These are phyloP conservation scores for Andrena flavipes DNA, from an alignment of 2,888 invertebrate genomes.

Conservation along the genomic window DNA sequence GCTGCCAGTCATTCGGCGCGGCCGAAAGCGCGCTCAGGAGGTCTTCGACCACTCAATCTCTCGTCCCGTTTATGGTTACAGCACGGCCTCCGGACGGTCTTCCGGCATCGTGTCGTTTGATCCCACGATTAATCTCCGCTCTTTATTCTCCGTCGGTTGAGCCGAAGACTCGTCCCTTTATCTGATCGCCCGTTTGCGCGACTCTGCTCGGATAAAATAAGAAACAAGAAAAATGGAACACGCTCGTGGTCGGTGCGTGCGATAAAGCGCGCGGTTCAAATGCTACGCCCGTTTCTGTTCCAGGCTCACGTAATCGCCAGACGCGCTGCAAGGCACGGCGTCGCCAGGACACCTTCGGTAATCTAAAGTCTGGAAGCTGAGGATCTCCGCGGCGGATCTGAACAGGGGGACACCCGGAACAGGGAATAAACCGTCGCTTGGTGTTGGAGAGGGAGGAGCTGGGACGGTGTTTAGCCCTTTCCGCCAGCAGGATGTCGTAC, in stretches of 20 bases:
- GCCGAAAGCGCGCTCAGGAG: conserved; percentile 14
- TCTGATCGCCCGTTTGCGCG: conserved; percentile 7
- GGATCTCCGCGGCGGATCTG: conserved; percentile 38
- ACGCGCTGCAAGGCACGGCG: conserved; percentile 63
- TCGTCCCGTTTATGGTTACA: conserved; percentile 40
- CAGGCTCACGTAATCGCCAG: conserved; percentile 68
- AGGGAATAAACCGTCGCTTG: conserved; percentile 31
- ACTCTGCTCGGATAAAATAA: not conserved
- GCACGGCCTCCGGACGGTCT: conserved; percentile 16
- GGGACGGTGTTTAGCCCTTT: conserved; percentile 38
- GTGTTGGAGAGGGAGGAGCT: conserved; percentile 45
- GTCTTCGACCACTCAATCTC: conserved; percentile 22
- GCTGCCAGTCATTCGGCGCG: conserved; percentile 38
- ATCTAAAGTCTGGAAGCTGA: conserved; percentile 20
- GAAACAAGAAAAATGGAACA: not conserved
- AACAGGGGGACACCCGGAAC: conserved; percentile 12
- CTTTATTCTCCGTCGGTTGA: not conserved
- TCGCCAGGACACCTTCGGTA: conserved; percentile 44
- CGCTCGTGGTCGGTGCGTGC: not conserved
- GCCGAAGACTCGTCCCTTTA: not conserved
- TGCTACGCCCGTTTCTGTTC: conserved; percentile 11
- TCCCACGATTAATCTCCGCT: conserved; percentile 35
- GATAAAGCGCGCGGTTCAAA: not conserved
- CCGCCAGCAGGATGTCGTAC: conserved; percentile 78
- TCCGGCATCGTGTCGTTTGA: conserved; percentile 45